Evolutionary conservation across 1,140 invertebrate species (phyloP), one percentile per base, ranked within the genome.

Genomic region (Heliothis virescens): DNA sequence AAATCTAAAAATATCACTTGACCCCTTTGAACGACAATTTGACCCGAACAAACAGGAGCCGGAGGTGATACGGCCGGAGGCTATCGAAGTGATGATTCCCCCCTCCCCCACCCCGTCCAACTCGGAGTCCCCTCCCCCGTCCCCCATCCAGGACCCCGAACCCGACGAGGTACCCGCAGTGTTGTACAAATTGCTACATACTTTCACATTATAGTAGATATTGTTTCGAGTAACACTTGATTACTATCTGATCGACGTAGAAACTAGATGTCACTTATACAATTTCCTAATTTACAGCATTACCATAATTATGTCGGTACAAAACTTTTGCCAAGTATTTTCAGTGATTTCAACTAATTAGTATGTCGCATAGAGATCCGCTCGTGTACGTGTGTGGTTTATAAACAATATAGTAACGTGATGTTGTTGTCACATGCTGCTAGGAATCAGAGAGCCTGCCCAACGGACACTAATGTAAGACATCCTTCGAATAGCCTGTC

Each of bases 381-480:
- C n/a, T 55, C 15, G 12, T n/a, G 52, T 53, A 53, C 15, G 34
- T 59, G 21, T 53, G 41, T 21, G 15, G 15, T 10, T 52, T 53
- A 69, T 18, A 62, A 48, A 52, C 21, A n/a, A 9, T 34, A 65
- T 34, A 7, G 16, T 63, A 55, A 59, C 72, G 34, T 13, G 15
- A 1, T 65, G 50, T 72, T 60, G 62, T 80, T 16, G 29, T 83
- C 81, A 21, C 87, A 90, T 65, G 90, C 88, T 62, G 9, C 47
- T 87, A 91, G 90, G 89, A 87, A 11, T 65, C 81, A 9, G 88
- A 85, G 1, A 78, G 50, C 34, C 69, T 91, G 47, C 84, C 86
- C 5, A 92, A 91, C 53, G 90, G 90, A 13, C 89, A 90, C 72
- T 91, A 88, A 71, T 83, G 89, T 89, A 88, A 88, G 57, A 15